Evolutionary conservation across 2,113 vertebrate genomes (phyloP).

Genomic region (Periophthalmus modestus): DNA sequence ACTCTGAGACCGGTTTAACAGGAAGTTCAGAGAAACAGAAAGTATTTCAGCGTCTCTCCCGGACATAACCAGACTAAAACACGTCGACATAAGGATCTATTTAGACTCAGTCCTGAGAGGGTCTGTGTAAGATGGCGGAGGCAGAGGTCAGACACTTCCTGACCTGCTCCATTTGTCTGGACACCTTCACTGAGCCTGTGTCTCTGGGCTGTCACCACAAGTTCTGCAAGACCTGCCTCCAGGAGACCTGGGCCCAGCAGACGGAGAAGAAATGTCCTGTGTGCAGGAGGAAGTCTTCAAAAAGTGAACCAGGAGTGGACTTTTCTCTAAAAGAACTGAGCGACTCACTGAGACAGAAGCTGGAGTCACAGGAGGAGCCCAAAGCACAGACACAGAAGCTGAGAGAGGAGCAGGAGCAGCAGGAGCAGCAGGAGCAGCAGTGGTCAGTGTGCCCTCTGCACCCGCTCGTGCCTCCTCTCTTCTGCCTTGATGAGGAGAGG

Average conservation of each 20-base stretch:
- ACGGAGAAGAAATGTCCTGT: conserved; percentile 8
- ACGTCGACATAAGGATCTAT: neutral
- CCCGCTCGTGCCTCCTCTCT: no score
- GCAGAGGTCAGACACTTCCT: neutral
- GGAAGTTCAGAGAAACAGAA: neutral
- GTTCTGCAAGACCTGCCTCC: conserved; percentile 49
- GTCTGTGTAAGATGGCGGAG: conserved; percentile 19
- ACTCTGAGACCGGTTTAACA: neutral
- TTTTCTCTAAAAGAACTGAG: neutral
- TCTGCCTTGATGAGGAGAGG: no score
- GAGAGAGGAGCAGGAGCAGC: no score
- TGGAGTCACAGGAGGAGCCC: no score
- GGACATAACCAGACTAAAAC: neutral
- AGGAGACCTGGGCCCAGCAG: conserved; percentile 29
- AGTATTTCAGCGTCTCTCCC: no score
- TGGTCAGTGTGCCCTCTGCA: no score
- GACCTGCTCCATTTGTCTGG: conserved; percentile 44
- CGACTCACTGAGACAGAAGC: neutral
- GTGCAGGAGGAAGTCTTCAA: neutral
- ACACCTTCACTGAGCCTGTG: conserved; percentile 32
- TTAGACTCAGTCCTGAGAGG: neutral
- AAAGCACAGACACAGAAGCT: no score
- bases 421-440: no score
- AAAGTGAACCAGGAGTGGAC: neutral
- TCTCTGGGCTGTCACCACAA: conserved; percentile 2